A percentile compares a stretch with the other conserved stretches of the same genome.
phyloP scores from a whole-genome alignment of 1,140 invertebrate genomes.

The Bombus polaris region DNA sequence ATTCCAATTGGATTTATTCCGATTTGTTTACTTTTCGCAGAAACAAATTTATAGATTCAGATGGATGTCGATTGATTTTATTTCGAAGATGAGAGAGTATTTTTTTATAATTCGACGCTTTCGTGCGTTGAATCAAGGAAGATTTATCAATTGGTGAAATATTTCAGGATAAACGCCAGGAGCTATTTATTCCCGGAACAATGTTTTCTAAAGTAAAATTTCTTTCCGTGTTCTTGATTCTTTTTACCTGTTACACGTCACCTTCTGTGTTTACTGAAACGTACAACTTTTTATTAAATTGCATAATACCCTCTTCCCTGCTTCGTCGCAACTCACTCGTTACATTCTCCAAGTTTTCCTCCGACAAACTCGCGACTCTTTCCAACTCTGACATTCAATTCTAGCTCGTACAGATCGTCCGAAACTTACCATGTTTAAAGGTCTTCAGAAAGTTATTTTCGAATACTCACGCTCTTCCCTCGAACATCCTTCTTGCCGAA shows the following conservation, averaged over 20 bases:
- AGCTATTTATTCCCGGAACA: too few species aligned
- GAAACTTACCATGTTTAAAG: neutral
- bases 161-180: too few species aligned
- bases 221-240: neutral
- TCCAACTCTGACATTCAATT: slow-evolving; percentile 1
- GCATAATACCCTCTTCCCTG: neutral
- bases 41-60: too few species aligned
- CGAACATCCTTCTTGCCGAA: neutral
- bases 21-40: neutral
- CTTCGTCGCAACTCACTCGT: neutral
- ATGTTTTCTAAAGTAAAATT: neutral
- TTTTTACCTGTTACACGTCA: slow-evolving; percentile 16
- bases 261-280: neutral
- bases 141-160: too few species aligned
- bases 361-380: neutral
- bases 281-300: slow-evolving; percentile 27
- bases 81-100: too few species aligned
- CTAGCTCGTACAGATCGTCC: neutral
- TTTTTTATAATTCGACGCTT: too few species aligned
- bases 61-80: too few species aligned
- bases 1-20: neutral
- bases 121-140: too few species aligned
- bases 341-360: neutral
- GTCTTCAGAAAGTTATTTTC: neutral
- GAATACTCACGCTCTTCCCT: neutral